Evolutionary conservation across 2,888 invertebrate genomes (phyloP).

Genomic region (Trilocha varians): DNA sequence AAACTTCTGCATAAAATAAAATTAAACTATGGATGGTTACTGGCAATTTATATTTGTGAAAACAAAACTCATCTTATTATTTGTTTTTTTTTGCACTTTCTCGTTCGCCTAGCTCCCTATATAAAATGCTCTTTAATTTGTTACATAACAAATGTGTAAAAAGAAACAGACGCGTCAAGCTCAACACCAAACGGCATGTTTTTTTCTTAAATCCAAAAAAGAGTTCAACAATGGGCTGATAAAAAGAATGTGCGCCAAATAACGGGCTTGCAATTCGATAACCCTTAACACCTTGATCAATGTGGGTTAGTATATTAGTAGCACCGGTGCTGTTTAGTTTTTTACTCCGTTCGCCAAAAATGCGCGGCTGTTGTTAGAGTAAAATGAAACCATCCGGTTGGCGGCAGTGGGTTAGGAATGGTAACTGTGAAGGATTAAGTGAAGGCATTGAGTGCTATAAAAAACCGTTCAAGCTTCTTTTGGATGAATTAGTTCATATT

Average conservation of each 20-base stretch:
- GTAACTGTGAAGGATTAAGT: constrained; percentile 13
- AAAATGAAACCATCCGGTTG: constrained; percentile 63
- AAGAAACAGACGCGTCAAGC: constrained; percentile 22
- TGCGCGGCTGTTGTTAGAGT: constrained; percentile 43
- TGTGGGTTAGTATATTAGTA: constrained; percentile 61
- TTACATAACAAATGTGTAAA: neutral
- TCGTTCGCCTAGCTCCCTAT: too few species aligned
- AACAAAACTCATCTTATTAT: too few species aligned
- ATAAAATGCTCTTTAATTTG: too few species aligned
- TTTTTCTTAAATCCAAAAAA: constrained; percentile 43
- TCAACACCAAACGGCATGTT: constrained; percentile 32
- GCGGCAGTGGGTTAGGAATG: constrained; percentile 10
- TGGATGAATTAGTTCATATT: too few species aligned
- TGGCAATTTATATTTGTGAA: too few species aligned
- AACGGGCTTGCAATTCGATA: constrained; percentile 67
- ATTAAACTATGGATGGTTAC: too few species aligned
- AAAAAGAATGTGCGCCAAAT: constrained; percentile 35
- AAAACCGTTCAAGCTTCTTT: too few species aligned
- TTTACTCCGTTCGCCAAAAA: constrained; percentile 51
- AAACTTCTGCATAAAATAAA: too few species aligned
- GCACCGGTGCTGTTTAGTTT: constrained; percentile 38
- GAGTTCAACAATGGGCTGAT: constrained; percentile 45
- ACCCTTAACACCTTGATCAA: constrained; percentile 67
- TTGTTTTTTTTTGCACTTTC: too few species aligned
- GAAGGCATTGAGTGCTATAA: too few species aligned